Conservation (phyloP, 1,140 invertebrate species). For the Trichonephila clavata region DNA sequence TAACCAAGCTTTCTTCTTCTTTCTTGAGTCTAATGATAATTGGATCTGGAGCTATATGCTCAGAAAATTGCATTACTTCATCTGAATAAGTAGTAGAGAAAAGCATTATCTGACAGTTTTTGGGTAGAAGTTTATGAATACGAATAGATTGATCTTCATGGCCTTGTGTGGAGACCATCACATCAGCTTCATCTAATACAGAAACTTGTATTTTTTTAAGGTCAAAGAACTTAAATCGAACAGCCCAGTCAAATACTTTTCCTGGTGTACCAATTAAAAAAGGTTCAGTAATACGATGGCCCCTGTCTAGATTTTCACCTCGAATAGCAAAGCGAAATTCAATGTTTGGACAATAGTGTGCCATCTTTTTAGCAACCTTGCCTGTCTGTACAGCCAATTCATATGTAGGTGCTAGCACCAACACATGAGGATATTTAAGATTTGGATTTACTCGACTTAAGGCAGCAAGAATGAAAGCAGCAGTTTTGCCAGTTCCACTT, state of each 20-base stretch:
- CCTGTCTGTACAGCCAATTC: constrained; percentile 98
- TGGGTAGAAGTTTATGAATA: constrained; percentile 91
- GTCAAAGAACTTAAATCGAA: constrained; percentile 93
- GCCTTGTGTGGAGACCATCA: constrained; percentile 99
- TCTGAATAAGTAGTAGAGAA: constrained; percentile 98
- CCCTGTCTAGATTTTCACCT: constrained; percentile 90
- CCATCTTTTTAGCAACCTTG: constrained; percentile 96
- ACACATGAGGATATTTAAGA: constrained; percentile 87
- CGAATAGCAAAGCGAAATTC: constrained; percentile 94
- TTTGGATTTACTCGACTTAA: constrained; percentile 93
- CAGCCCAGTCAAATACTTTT: constrained; percentile 90
- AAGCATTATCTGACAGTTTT: constrained; percentile 97
- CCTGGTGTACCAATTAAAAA: constrained; percentile 96
- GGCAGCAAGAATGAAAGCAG: constrained; percentile 98
- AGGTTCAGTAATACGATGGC: constrained; percentile 87
- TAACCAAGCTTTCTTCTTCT: constrained; percentile 98
- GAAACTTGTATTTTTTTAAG: constrained; percentile 94
- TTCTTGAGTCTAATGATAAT: constrained; percentile 90
- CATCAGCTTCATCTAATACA: constrained; percentile 99
- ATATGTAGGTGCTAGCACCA: constrained; percentile 77
- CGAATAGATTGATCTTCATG: constrained; percentile 98
- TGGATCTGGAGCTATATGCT: constrained; percentile 95
- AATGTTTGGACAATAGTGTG: constrained; percentile 93
- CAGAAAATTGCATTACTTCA: constrained; percentile 98
- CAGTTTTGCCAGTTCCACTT: constrained; percentile 99